Base-by-base conservation (phyloP, 2,888 invertebrate species). In the Hydropsyche betteni region DNA sequence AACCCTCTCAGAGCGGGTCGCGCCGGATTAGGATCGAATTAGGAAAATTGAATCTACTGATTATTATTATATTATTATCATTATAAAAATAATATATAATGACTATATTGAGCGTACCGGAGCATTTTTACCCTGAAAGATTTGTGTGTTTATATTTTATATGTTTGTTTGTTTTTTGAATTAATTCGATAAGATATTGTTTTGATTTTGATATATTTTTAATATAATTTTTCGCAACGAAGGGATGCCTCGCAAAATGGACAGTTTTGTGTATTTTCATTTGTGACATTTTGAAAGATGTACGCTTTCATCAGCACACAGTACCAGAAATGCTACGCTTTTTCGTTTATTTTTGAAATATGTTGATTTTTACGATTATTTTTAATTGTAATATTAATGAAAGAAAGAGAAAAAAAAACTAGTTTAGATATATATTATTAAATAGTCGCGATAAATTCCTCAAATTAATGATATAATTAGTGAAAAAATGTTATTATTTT, bases 11-110 rank as follows among this genome's bases (percentile, higher is more conserved):
- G 71, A 74, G 44, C 74, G 38, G 36, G 75, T 69, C n/a, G 34
- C 50, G 33, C 24, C 34, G 14, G 38, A 38, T 61, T 75, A 73
- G 76, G 64, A 69, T 72, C 50, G 72, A 72, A 72, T 74, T 74
- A 74, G 53, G 69, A 53, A 74, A 74, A 74, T 55, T 72, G 77
- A 77, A 77, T 77, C 75, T 75, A 75, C 77, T 75, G 75, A 72
- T 72, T 70, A 53, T 38, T 52, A 71, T 55, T 55, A 55, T 16
- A 10, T 10, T 55, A 16, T 14, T 55, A 55, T 55, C 55, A 14
- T 14, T 55, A 55, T 55, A 55, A 51, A 51, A 55, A 10, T 55
- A 16, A 55, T 14, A 55, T 55, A 55, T 55, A 55, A 64, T 36
- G 36, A 64, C 6, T 33, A 64, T 33, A 12, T 38, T 12, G 58